Evolutionary conservation across 2,888 invertebrate genomes (phyloP).

Genomic region (Lepidochrysops patricia): DNA sequence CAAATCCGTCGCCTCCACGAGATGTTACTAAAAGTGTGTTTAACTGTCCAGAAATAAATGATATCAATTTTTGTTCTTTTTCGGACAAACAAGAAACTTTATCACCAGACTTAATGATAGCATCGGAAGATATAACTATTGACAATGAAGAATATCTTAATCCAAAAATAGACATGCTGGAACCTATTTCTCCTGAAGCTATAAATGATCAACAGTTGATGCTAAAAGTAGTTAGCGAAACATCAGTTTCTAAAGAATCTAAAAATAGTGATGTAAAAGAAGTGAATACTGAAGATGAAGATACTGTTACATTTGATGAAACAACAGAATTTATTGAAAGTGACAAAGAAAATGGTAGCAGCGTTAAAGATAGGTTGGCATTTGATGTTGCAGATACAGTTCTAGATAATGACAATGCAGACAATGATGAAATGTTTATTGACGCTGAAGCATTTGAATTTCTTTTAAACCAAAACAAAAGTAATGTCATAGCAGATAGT

Average conservation of each 20-base stretch:
- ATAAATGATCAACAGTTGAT: background rate
- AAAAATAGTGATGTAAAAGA: conserved; percentile 28
- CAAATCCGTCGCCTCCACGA: conserved; percentile 26
- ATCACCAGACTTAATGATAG: background rate
- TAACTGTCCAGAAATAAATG: conserved; percentile 57
- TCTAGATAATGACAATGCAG: conserved; percentile 37
- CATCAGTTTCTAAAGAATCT: conserved; percentile 36
- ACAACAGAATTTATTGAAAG: conserved; percentile 37
- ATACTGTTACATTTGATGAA: conserved; percentile 59
- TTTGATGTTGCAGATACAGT: conserved; percentile 40
- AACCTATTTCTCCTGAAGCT: background rate
- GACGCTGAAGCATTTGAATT: conserved; percentile 65
- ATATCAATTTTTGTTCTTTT: conserved; percentile 51
- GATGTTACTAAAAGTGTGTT: conserved; percentile 43
- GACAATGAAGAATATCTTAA: background rate
- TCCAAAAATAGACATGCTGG: background rate
- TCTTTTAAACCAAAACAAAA: conserved; percentile 56
- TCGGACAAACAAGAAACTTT: conserved; percentile 45
- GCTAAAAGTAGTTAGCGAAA: conserved; percentile 31
- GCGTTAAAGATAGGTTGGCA: conserved; percentile 43
- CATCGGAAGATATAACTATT: background rate
- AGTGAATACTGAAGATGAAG: conserved; percentile 60
- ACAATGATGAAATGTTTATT: conserved; percentile 56
- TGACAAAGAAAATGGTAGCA: conserved; percentile 35
- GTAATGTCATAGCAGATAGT: conserved; percentile 48